phyloP scores from a whole-genome alignment of 2,797 vertebrate species.

The Paedocypris micromegethes region DNA sequence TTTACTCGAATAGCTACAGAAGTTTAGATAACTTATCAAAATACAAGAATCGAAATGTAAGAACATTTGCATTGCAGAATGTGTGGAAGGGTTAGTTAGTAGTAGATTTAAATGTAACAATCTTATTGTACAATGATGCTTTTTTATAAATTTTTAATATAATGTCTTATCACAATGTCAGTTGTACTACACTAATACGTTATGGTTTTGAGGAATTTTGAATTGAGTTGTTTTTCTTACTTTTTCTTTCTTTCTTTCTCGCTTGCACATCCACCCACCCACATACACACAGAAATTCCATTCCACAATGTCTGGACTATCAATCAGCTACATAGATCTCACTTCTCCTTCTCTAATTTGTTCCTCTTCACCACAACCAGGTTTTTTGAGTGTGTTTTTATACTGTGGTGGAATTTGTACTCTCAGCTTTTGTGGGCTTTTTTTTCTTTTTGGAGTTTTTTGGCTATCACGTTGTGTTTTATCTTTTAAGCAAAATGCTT shows the following conservation, averaged over 20 bases:
- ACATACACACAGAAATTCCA: slow-evolving; percentile 16
- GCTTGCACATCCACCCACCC: slow-evolving; percentile 10
- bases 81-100: no score
- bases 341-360: slow-evolving; percentile 15
- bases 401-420: slow-evolving; percentile 53
- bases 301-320: slow-evolving; percentile 20
- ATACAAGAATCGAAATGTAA: no score
- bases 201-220: neutral
- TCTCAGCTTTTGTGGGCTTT: slow-evolving; percentile 56
- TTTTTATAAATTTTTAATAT: no score
- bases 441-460: slow-evolving; percentile 69
- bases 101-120: no score
- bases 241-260: neutral
- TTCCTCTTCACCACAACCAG: slow-evolving; percentile 7
- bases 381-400: slow-evolving; percentile 4
- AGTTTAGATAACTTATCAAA: no score
- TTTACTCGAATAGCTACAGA: no score
- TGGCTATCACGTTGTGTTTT: slow-evolving; percentile 55
- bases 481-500: neutral
- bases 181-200: no score
- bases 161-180: no score
- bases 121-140: no score
- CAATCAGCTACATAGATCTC: slow-evolving; percentile 16
- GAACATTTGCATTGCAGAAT: no score
- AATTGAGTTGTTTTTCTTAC: neutral